Percentiles rank a stretch among this genome's conserved stretches.
Conservation (phyloP, 2,113 vertebrate species). For the Ranitomeya variabilis region DNA sequence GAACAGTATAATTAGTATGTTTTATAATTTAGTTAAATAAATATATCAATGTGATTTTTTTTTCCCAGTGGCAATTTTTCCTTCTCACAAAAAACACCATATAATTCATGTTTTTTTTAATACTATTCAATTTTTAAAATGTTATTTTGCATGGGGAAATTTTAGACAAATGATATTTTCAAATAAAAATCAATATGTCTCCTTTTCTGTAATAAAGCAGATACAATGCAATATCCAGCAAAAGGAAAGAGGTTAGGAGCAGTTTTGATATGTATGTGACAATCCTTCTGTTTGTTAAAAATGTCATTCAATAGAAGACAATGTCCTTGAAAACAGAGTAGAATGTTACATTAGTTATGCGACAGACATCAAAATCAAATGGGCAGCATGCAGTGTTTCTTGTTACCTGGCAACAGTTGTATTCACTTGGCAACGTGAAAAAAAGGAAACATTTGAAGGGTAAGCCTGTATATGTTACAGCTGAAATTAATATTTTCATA, state of each 20-base stretch:
- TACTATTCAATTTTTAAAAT: not conserved
- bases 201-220: not conserved
- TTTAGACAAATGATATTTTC: not conserved
- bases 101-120: not conserved
- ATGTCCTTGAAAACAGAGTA: constrained; percentile 52
- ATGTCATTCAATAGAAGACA: constrained; percentile 51
- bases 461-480: constrained; percentile 43
- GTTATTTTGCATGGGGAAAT: not conserved
- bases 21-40: not conserved
- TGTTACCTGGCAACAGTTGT: constrained; percentile 55
- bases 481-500: constrained; percentile 21
- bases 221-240: not conserved
- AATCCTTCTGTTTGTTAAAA: constrained; percentile 37
- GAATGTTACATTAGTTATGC: constrained; percentile 55
- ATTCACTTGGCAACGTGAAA: constrained; percentile 51
- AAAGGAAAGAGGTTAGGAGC: not conserved
- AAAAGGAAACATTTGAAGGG: constrained; percentile 50
- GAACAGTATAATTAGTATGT: not conserved
- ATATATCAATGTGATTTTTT: not conserved
- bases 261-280: constrained; percentile 21
- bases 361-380: constrained; percentile 50
- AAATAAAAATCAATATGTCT: not conserved
- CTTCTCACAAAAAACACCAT: not conserved
- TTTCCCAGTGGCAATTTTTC: not conserved
- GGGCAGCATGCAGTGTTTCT: constrained; percentile 46